Evolutionary conservation across 2,113 vertebrate species (phyloP), one percentile per base, ranked within the genome.

Genomic region (Potamarius usumacintae): DNA sequence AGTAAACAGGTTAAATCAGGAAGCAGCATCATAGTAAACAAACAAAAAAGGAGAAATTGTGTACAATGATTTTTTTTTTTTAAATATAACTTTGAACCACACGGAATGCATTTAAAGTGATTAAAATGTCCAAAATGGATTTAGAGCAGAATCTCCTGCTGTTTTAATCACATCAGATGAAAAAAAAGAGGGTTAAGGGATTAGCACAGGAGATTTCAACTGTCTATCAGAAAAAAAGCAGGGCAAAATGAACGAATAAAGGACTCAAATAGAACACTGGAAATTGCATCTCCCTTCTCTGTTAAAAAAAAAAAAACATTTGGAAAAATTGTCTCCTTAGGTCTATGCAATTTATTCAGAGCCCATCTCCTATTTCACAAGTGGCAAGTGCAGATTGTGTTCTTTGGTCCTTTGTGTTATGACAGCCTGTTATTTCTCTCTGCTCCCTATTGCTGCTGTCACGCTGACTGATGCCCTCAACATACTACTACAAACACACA

Each of bases 391-490:
- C 65, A 88, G 84, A 82, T 85, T 87, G 67, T 72, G 30, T 90
- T 90, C 88, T 85, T 90, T 89, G 80, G 91, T 90, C 63, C 84
- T 91, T 90, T 93, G 91, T 88, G 89, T 83, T 91, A 83, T 88
- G 93, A 92, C 92, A 94, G 90, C 89, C 88, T 83, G 91, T 90
- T 88, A 90, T 91, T 80, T 85, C 90, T 88, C 71, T 72, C 48
- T 71, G 53, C 57, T 65, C 69, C 85, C 89, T 89, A 88, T 88
- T 90, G 82, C 90, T 81, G 65, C 92, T 91, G 92, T 94, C 92
- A 91, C 89, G 88, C 91, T 87, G 88, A 88, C 89, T 88, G 83
- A 88, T 89, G 89, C 84, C 85, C 82, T 50, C 34, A 76, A 71
- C 63, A 84, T 79, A 14, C 53, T 57, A 57, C 77, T 57, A 84